Conservation (phyloP, 1,140 invertebrate genomes). For the Paralvinella palmiformis region DNA sequence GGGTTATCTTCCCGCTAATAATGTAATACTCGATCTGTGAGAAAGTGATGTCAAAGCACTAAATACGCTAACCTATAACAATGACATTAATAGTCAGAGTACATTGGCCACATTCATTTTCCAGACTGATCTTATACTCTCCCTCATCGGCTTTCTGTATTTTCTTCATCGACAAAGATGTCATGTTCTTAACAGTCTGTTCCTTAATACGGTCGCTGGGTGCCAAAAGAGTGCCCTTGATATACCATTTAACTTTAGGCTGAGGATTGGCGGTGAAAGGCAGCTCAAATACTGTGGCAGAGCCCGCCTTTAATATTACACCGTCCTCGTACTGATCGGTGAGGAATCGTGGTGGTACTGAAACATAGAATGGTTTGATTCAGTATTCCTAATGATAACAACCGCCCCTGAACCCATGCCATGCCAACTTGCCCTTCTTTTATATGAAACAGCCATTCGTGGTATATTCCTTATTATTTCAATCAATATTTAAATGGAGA, state of each 20-base stretch:
- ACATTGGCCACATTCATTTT: conserved; percentile 93
- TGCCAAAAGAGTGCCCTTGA: conserved; percentile 79
- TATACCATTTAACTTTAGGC: conserved; percentile 83
- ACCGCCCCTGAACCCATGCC: too few relatives aligned
- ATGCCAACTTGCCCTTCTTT: too few relatives aligned
- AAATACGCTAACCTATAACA: conserved; percentile 66
- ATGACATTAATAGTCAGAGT: conserved; percentile 89
- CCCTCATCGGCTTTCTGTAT: conserved; percentile 87
- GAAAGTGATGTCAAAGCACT: too few relatives aligned
- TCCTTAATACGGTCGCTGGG: conserved; percentile 67
- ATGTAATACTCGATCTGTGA: too few relatives aligned
- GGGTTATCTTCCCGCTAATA: too few relatives aligned
- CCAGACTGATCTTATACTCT: conserved; percentile 85
- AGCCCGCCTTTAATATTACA: conserved; percentile 17
- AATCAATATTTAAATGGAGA: too few relatives aligned
- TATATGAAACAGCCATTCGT: too few relatives aligned
- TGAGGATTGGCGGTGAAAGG: conserved; percentile 93
- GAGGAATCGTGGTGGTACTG: conserved; percentile 1
- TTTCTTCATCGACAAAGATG: conserved; percentile 75
- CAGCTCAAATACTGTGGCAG: conserved; percentile 67
- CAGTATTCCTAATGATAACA: too few relatives aligned
- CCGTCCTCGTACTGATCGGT: conserved; percentile 13
- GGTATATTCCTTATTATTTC: too few relatives aligned
- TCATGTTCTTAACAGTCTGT: conserved; percentile 2
- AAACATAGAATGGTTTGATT: conserved; percentile 58